Evolutionary conservation across 2,888 invertebrate species (phyloP).

Genomic region (Lydus trimaculatus): DNA sequence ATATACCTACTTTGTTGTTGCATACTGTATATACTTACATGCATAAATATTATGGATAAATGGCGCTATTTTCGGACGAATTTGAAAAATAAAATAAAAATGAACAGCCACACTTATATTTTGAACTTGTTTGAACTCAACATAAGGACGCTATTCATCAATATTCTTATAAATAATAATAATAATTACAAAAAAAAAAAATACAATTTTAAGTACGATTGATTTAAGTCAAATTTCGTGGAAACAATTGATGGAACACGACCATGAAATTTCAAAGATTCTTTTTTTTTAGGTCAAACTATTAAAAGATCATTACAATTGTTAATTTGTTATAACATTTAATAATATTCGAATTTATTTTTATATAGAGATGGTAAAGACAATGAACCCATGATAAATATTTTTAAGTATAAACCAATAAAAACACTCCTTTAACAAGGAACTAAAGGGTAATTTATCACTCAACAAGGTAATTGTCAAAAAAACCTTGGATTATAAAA

Average conservation of each 20-base stretch:
- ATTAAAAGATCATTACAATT: background rate
- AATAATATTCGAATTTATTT: too few relatives aligned
- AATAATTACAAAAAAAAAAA: too few relatives aligned
- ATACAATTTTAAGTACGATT: too few relatives aligned
- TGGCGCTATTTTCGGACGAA: background rate
- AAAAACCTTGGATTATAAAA: background rate
- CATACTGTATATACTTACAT: too few relatives aligned
- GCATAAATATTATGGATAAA: background rate
- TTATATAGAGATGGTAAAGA: background rate
- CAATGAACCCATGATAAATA: background rate
- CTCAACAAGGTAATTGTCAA: background rate
- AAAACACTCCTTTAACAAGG: too few relatives aligned
- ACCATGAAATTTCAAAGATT: background rate
- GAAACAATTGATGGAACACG: background rate
- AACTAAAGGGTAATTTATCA: background rate
- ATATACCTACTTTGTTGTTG: too few relatives aligned
- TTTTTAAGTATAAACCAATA: background rate
- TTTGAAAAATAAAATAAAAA: background rate
- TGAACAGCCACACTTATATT: slow-evolving; percentile 35
- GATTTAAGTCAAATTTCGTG: background rate
- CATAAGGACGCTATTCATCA: background rate
- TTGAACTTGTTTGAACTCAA: slow-evolving; percentile 45
- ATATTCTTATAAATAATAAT: too few relatives aligned
- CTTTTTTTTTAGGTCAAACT: background rate
- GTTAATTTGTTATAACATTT: too few relatives aligned